A percentile compares a stretch with the other conserved stretches of the same genome.
phyloP scores from a whole-genome alignment of 2,113 vertebrate genomes.

The Indicator indicator region DNA sequence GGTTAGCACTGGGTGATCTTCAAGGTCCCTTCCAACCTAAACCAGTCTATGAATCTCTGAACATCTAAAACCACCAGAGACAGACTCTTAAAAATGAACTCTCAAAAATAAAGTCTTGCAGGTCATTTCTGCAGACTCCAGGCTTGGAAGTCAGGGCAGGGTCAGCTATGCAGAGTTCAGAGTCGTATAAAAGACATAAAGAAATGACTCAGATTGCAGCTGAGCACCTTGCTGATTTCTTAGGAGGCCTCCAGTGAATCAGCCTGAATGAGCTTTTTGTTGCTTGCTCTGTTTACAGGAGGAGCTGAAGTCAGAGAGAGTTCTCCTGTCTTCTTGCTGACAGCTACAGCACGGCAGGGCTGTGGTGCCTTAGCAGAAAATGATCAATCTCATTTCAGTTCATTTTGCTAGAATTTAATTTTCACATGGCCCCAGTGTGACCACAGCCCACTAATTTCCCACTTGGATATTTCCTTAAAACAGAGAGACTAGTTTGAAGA shows the following conservation, averaged over 20 bases:
- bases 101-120: background rate
- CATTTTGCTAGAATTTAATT: constrained; percentile 66
- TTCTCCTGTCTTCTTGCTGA: constrained; percentile 48
- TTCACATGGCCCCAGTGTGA: constrained; percentile 50
- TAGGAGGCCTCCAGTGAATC: constrained; percentile 34
- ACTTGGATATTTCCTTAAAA: constrained; percentile 63
- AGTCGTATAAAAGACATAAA: constrained; percentile 28
- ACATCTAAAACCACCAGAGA: background rate
- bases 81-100: background rate
- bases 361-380: constrained; percentile 13
- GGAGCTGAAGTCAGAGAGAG: constrained; percentile 35
- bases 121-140: background rate
- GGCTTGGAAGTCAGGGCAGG: background rate
- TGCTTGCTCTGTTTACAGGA: constrained; percentile 34
- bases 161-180: constrained; percentile 15
- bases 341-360: constrained; percentile 14
- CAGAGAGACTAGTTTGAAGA: constrained; percentile 48
- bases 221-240: constrained; percentile 28
- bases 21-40: no score
- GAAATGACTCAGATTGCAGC: constrained; percentile 4
- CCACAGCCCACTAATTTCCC: constrained; percentile 63
- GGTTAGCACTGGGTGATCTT: no score
- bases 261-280: constrained; percentile 45
- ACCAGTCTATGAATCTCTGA: no score
- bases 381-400: constrained; percentile 64